Evolutionary conservation across 1,140 invertebrate species (phyloP), one percentile per base, ranked within the genome.

Genomic region (Lanistes nyassanus): DNA sequence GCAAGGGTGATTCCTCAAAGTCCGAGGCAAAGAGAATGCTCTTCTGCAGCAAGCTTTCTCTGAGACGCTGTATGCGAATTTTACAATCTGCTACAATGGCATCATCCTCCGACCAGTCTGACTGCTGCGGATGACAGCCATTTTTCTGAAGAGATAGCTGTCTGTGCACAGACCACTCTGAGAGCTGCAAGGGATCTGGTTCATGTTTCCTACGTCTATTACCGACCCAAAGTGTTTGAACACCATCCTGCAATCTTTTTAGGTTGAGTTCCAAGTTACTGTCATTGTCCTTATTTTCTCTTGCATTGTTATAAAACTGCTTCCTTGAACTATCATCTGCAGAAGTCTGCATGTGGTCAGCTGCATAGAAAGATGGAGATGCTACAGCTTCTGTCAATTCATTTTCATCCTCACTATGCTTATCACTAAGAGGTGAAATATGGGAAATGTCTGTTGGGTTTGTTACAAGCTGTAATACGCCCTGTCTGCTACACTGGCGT

Each of bases 181-280:
- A 23, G 9, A 31, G 13, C 42, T 72, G 31, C n/a, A 13, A n/a
- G 19, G 9, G 26, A 26, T 58, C 36, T 37, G 53, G 19, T n/a
- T 55, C 21, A 31, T 39, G 29, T 19, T 56, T 58, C n/a, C 42
- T 21, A 13, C 53, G 31, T 39, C 70, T 60, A 1, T 37, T 16
- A 5, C 36, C 55, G 9, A 72, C 70, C 26, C 70, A 7, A 36
- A 72, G 34, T 21, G 34, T 39, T 0, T 55, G 37, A 29, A 72
- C 42, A 31, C 70, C 42, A 42, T 72, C 36, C 70, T 72, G 55
- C 37, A 72, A 29, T 56, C 70, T 58, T n/a, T 72, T 11, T 29
- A 72, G 42, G 70, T 72, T 62, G 5, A 19, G 26, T 34, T 36
- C 13, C 0, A 47, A 16, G 23, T 58, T 16, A 58, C 42, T 21